Base-by-base conservation (phyloP, 1,140 invertebrate genomes). In the Anastatus disparis region DNA sequence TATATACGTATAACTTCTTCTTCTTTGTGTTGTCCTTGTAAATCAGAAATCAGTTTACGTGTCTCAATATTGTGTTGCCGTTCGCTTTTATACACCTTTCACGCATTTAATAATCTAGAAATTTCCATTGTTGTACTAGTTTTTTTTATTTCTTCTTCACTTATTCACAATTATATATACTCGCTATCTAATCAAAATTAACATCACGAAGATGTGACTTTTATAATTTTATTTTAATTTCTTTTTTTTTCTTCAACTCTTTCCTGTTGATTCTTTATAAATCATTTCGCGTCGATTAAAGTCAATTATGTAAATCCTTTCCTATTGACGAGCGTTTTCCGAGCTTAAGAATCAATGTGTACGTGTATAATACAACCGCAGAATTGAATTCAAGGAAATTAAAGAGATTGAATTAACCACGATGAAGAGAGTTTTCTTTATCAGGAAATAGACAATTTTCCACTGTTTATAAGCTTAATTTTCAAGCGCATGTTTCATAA, bases 371-470 rank as follows among this genome's bases (percentile, higher is more conserved):
- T 78, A 55, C 65, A 77, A 66, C 40, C 38, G 52, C 52, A 46
- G 75, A 79, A n/a, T 80, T 81, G 76, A 76, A 80, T 77, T 79
- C 78, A 74, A 80, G 75, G 80, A 82, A 82, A 83, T 82, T 79
- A 83, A 81, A 75, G 77, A 76, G 82, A 84, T 84, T 81, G 81
- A 83, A 84, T 84, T 84, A 84, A 81, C 78, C 78, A 70, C 79
- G 72, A 78, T 76, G 77, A n/a, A n/a, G n/a, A n/a, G n/a, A 81
- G 76, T 81, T 83, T 84, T 84, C 81, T 81, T 84, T 84, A 84
- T 84, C 80, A 80, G 76, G 79, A 83, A 84, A 83, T 83, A 81
- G 81, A 75, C 81, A 84, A 84, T 84, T 83, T 84, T 84, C 82
- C 81, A 82, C 76, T 80, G 79, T 81, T n/a, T n/a, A n/a, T 79